These are phyloP conservation scores for Beris chalybata DNA, from an alignment of 2,888 invertebrate species.

Conservation along the genomic window DNA sequence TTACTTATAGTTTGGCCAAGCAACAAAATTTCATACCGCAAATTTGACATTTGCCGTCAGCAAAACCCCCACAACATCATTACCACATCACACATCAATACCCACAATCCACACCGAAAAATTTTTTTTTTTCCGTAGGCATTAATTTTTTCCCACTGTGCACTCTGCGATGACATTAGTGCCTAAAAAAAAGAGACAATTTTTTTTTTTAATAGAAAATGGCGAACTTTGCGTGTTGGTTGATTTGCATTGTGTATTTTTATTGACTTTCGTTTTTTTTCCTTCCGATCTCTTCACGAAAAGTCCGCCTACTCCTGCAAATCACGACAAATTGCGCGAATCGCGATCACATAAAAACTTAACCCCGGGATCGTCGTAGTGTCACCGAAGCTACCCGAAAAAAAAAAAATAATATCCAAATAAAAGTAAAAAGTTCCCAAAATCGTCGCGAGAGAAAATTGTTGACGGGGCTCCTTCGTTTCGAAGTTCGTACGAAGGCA, in stretches of 20 bases:
- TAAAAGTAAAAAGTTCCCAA: neutral
- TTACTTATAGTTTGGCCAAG: no score
- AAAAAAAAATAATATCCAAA: no score
- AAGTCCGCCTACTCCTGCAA: constrained; percentile 4
- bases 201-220: constrained; percentile 39
- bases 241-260: constrained; percentile 39
- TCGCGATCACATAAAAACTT: neutral
- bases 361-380: neutral
- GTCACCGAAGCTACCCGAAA: constrained; percentile 13
- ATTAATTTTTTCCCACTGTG: constrained; percentile 24
- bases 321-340: neutral
- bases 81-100: neutral
- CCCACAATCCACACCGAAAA: neutral
- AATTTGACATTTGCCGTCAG: no score
- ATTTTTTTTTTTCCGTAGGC: constrained; percentile 1
- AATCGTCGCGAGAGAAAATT: constrained; percentile 24
- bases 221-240: constrained; percentile 41
- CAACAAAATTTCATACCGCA: no score
- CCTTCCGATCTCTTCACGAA: constrained; percentile 15
- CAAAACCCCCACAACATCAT: neutral
- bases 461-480: constrained; percentile 31
- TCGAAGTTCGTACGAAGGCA: constrained; percentile 8
- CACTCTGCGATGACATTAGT: constrained; percentile 25
- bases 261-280: constrained; percentile 37
- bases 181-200: constrained; percentile 28